These are phyloP conservation scores for Drosophila tanythrix DNA, from an alignment of 2,888 invertebrate genomes.

Conservation along the genomic window DNA sequence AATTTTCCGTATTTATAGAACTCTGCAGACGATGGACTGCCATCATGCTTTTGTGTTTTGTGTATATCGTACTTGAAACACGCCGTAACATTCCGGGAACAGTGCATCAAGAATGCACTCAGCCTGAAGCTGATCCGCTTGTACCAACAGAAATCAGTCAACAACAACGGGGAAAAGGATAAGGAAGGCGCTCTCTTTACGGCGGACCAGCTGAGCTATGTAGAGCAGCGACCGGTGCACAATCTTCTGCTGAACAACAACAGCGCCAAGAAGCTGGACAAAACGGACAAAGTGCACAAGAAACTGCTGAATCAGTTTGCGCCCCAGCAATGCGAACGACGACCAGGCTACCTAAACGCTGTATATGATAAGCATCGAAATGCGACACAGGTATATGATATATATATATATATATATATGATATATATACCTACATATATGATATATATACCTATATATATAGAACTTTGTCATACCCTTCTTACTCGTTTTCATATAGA, in stretches of 20 bases:
- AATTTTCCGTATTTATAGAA: slow-evolving; percentile 61
- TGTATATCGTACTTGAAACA: slow-evolving; percentile 85
- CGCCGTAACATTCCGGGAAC: slow-evolving; percentile 84
- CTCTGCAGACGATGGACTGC: slow-evolving; percentile 82
- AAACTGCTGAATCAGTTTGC: slow-evolving; percentile 61
- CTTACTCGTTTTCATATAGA: background rate
- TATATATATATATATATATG: background rate
- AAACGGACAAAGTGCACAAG: slow-evolving; percentile 76
- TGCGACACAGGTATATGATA: slow-evolving; percentile 25
- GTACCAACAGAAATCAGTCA: slow-evolving; percentile 56
- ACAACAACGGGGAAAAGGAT: slow-evolving; percentile 32
- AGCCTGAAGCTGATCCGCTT: slow-evolving; percentile 75
- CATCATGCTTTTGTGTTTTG: slow-evolving; percentile 82
- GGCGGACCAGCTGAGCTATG: slow-evolving; percentile 74
- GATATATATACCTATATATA: background rate
- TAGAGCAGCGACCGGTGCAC: slow-evolving; percentile 77
- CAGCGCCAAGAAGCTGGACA: slow-evolving; percentile 48
- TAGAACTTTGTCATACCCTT: background rate
- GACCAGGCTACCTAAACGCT: slow-evolving; percentile 76
- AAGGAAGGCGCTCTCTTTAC: slow-evolving; percentile 67
- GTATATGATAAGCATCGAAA: slow-evolving; percentile 75
- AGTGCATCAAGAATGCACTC: slow-evolving; percentile 81
- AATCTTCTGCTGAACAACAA: slow-evolving; percentile 75
- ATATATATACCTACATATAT: too few relatives aligned
- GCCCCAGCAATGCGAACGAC: slow-evolving; percentile 49